phyloP scores from a whole-genome alignment of 2,113 vertebrate genomes.

The Falco punctatus region DNA sequence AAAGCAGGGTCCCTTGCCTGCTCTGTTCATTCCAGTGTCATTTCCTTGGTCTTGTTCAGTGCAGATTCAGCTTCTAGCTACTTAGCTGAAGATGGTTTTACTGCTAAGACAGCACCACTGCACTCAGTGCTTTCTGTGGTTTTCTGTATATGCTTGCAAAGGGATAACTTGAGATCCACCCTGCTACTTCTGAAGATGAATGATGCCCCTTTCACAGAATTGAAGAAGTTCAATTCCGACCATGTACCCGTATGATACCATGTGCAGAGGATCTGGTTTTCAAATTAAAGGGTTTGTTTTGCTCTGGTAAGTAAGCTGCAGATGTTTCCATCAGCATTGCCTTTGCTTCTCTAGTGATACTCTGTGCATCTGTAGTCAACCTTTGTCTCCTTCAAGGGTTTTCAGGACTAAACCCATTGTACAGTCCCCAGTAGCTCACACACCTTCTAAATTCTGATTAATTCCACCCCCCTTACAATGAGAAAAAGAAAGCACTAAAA shows the following conservation, averaged over 20 bases:
- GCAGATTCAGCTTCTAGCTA: not conserved
- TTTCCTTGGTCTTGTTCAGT: not conserved
- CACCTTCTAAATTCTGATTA: not conserved
- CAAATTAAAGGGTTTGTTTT: not conserved
- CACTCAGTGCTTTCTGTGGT: not conserved
- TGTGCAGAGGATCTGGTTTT: not conserved
- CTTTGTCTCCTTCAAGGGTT: not conserved
- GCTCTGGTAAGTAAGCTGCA: not conserved
- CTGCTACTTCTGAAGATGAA: not conserved
- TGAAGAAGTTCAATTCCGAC: not conserved
- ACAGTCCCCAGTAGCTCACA: not conserved
- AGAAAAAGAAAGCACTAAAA: not conserved
- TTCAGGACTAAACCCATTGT: not conserved
- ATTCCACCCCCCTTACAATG: not conserved
- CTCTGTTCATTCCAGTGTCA: not conserved
- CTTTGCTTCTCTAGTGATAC: not conserved
- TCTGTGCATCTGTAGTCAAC: not conserved
- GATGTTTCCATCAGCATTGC: not conserved
- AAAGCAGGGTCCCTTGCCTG: not conserved
- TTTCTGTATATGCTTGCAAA: not conserved
- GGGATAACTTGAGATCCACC: not conserved
- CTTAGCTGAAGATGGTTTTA: not conserved
- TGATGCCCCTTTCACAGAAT: not conserved
- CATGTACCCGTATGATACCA: not conserved
- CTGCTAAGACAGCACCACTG: not conserved